Conservation (phyloP, 1,140 invertebrate species). For the Ruditapes philippinarum region DNA sequence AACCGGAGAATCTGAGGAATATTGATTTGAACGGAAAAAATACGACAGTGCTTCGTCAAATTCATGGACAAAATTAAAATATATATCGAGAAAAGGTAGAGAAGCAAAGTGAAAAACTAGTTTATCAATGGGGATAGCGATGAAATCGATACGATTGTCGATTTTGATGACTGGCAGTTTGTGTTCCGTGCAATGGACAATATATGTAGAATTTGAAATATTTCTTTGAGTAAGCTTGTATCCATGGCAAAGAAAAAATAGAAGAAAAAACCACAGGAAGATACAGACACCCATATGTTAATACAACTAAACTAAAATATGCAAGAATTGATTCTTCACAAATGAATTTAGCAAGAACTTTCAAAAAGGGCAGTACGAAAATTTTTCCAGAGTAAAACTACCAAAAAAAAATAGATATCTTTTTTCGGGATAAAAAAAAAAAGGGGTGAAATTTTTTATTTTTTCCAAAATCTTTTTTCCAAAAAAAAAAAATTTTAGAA, state of each 20-base stretch:
- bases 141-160: not conserved
- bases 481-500: not conserved
- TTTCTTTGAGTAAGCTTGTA: not conserved
- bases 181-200: not conserved
- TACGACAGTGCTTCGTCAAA: not conserved
- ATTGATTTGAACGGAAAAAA: not conserved
- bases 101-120: not conserved
- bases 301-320: constrained; percentile 5
- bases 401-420: not conserved
- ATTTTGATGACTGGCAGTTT: not conserved
- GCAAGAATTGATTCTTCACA: not conserved
- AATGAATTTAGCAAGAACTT: not conserved
- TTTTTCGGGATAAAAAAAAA: not conserved
- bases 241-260: not conserved
- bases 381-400: not conserved
- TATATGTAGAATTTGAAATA: not conserved
- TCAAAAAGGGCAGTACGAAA: not conserved
- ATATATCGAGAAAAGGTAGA: not conserved
- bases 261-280: not conserved
- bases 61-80: not conserved
- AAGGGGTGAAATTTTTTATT: not conserved
- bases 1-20: not conserved
- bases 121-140: not conserved
- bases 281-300: not conserved
- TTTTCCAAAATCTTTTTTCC: not conserved